phyloP scores from a whole-genome alignment of 2,113 vertebrate species.

The Butorides virescens region DNA sequence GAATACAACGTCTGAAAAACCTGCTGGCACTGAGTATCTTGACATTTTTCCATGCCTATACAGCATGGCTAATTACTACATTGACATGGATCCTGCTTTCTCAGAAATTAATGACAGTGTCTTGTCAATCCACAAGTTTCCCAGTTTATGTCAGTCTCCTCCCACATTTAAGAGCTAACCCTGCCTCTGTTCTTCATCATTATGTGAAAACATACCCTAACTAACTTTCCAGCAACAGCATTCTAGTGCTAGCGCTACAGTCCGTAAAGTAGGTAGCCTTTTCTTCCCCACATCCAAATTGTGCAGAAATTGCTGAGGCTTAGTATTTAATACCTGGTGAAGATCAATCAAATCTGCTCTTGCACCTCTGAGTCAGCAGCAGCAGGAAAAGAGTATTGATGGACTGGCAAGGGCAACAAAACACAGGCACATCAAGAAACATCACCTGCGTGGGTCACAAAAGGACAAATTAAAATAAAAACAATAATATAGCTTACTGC shows the following conservation, averaged over 20 bases:
- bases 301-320: not conserved
- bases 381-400: not conserved
- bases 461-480: not conserved
- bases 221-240: not conserved
- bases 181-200: not conserved
- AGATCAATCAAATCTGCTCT: not conserved
- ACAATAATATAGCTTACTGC: not conserved
- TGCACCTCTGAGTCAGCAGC: not conserved
- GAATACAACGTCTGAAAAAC: not conserved
- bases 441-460: not conserved
- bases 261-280: not conserved
- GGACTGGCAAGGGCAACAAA: not conserved
- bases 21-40: not conserved
- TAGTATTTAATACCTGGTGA: not conserved
- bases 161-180: not conserved
- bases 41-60: not conserved
- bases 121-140: not conserved
- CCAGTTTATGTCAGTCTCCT: not conserved
- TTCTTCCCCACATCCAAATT: not conserved
- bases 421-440: not conserved
- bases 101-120: not conserved
- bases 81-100: not conserved
- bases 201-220: not conserved
- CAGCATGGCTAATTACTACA: not conserved
- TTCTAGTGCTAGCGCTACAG: not conserved